Evolutionary conservation across 2,113 vertebrate species (phyloP).

Genomic region (Lonchura striata): DNA sequence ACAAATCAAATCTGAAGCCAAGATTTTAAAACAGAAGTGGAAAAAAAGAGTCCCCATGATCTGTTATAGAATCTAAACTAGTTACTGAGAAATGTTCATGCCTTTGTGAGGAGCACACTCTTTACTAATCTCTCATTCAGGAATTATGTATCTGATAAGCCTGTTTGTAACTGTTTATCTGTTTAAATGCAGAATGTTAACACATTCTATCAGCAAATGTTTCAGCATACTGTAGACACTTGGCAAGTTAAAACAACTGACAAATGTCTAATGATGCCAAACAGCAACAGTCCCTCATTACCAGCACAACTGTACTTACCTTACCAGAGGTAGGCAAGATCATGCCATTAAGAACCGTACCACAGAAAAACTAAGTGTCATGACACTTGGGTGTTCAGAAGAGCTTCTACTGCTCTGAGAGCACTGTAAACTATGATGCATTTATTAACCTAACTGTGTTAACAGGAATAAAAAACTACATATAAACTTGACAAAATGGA

Average conservation of each 20-base stretch:
- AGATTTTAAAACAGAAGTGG: not conserved
- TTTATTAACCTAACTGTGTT: not conserved
- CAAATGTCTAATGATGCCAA: not conserved
- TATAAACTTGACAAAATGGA: not conserved
- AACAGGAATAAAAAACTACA: not conserved
- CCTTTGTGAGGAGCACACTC: not conserved
- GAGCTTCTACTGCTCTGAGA: not conserved
- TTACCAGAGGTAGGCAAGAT: not conserved
- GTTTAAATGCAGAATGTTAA: not conserved
- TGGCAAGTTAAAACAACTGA: not conserved
- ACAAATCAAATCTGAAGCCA: not conserved
- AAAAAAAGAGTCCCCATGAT: not conserved
- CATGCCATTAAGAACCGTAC: not conserved
- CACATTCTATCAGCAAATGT: not conserved
- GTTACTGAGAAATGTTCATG: not conserved
- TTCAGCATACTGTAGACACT: not conserved
- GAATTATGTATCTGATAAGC: not conserved
- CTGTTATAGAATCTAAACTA: not conserved
- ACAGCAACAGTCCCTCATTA: not conserved
- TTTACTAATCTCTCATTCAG: not conserved
- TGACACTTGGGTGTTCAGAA: not conserved
- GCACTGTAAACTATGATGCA: not conserved
- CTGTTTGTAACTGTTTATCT: not conserved
- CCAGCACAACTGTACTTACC: constrained; percentile 21
- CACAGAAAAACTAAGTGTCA: not conserved